These are phyloP conservation scores for Berghia stephanieae DNA, from an alignment of 1,140 invertebrate genomes.

Conservation along the genomic window DNA sequence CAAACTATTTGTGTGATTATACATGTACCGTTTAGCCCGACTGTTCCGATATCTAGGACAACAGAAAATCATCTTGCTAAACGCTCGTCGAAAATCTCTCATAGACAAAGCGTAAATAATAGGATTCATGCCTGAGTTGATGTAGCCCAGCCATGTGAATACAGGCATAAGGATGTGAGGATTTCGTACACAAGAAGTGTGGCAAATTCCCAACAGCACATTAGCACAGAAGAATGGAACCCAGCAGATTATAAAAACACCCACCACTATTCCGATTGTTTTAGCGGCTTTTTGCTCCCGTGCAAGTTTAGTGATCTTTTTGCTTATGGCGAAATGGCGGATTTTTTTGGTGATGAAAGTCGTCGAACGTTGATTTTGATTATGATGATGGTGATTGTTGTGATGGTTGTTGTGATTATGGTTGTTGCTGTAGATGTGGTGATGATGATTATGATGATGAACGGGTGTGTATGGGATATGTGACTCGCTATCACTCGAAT, in stretches of 20 bases:
- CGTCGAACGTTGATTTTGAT: conserved; percentile 32
- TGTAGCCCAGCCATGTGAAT: conserved; percentile 69
- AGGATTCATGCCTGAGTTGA: conserved; percentile 69
- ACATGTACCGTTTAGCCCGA: conserved; percentile 23
- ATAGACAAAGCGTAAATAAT: conserved; percentile 76
- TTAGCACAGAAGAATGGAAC: conserved; percentile 95
- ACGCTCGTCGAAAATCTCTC: conserved; percentile 71
- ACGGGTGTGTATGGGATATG: conserved; percentile 39
- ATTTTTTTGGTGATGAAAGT: conserved; percentile 59
- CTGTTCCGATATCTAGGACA: conserved; percentile 54
- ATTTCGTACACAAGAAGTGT: conserved; percentile 68
- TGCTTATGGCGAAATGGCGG: conserved; percentile 59
- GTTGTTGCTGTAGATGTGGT: conserved; percentile 26
- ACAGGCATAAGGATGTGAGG: conserved; percentile 56
- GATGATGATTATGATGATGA: conserved; percentile 25
- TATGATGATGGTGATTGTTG: conserved; percentile 9
- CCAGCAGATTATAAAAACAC: conserved; percentile 96
- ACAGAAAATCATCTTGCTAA: conserved; percentile 75
- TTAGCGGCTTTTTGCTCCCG: conserved; percentile 94
- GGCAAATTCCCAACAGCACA: conserved; percentile 81
- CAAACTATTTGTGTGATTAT: conserved; percentile 40
- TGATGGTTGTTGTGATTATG: conserved; percentile 21
- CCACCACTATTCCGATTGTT: conserved; percentile 92
- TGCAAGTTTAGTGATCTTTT: conserved; percentile 58
- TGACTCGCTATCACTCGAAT: conserved; percentile 38